Conservation (phyloP, 2,113 vertebrate genomes). For the Myotis yumanensis region DNA sequence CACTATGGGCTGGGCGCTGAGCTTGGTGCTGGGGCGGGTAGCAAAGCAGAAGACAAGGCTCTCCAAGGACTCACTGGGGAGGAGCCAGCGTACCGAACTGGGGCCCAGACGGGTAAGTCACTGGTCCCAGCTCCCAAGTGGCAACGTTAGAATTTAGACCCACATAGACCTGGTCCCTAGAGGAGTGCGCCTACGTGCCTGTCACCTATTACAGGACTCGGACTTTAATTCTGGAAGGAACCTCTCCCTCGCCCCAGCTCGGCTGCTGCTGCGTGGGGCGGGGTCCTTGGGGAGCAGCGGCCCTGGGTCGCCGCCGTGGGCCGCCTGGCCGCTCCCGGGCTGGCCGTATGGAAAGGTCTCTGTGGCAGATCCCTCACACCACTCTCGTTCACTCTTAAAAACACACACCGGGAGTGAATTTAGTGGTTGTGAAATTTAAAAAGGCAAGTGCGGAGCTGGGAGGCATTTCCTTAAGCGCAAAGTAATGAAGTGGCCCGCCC, state of each 20-base stretch:
- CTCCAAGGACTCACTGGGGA: not conserved
- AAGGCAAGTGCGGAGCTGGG: slow-evolving; percentile 69
- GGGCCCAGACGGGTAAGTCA: not conserved
- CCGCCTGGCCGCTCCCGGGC: not conserved
- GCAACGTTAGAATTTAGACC: not conserved
- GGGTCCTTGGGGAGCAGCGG: not conserved
- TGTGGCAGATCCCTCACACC: not conserved
- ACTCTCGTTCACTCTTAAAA: not conserved
- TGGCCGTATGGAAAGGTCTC: rapidly evolving
- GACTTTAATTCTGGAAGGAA: not conserved
- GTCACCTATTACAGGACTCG: not conserved
- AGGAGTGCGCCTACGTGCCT: not conserved
- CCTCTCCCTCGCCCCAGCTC: not conserved
- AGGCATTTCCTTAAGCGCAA: slow-evolving; percentile 64
- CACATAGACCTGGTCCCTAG: not conserved
- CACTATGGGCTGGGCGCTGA: rapidly evolving
- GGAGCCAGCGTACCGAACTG: not conserved
- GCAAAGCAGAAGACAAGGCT: not conserved
- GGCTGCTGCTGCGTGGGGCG: not conserved
- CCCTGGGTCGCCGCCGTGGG: rapidly evolving
- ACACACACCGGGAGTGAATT: slow-evolving; percentile 1
- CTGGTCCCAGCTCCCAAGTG: not conserved
- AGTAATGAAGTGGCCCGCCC: slow-evolving; percentile 6
- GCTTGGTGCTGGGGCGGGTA: not conserved
- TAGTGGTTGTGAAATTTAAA: slow-evolving; percentile 72